Conservation (phyloP, 2,113 vertebrate genomes). For the Melanostigma gelatinosum region DNA sequence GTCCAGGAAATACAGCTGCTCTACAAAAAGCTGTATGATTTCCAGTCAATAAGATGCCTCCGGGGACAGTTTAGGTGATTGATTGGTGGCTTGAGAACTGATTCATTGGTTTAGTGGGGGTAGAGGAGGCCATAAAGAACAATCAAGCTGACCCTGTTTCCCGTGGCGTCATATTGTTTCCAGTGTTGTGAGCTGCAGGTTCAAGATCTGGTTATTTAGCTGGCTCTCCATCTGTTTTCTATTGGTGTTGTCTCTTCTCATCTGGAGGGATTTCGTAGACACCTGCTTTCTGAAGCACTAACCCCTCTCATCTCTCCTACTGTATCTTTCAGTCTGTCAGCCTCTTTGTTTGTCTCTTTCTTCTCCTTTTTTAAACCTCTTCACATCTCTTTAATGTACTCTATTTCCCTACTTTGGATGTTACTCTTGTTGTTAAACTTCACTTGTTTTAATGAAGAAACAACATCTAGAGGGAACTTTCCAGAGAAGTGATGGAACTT, state of each 20-base stretch:
- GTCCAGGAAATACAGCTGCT: constrained; percentile 31
- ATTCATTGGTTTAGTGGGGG: constrained; percentile 36
- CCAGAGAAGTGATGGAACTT: neutral
- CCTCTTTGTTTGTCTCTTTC: neutral
- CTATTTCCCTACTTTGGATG: neutral
- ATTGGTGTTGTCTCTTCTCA: constrained; percentile 15
- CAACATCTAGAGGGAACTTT: neutral
- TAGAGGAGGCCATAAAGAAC: constrained; percentile 14
- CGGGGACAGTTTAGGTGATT: constrained; percentile 41
- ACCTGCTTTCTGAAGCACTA: constrained; percentile 21
- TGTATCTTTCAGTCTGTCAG: neutral
- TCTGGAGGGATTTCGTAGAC: constrained; percentile 13
- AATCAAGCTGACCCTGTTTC: constrained; percentile 13
- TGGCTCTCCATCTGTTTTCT: constrained; percentile 39
- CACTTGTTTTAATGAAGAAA: neutral
- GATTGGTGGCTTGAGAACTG: constrained; percentile 39
- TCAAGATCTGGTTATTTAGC: constrained; percentile 39
- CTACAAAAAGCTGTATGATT: constrained; percentile 10
- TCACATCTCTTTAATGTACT: neutral
- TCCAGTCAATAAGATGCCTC: constrained; percentile 22
- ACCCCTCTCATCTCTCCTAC: neutral
- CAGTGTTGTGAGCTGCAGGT: constrained; percentile 22
- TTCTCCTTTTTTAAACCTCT: neutral
- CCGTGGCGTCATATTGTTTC: constrained; percentile 35
- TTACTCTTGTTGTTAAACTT: neutral